These are phyloP conservation scores for Plutella xylostella DNA, from an alignment of 2,888 invertebrate species.

Conservation along the genomic window DNA sequence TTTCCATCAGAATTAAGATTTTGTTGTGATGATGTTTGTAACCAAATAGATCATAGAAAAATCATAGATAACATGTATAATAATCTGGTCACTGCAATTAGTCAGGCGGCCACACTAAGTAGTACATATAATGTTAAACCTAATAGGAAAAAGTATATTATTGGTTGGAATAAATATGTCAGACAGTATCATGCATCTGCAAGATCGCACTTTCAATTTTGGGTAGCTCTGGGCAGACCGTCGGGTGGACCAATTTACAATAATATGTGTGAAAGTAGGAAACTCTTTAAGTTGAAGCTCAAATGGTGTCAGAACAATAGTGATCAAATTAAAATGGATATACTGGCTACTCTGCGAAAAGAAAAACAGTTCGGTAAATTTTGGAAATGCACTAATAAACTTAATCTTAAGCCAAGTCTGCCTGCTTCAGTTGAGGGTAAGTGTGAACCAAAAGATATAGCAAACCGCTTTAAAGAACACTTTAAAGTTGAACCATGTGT, in stretches of 20 bases:
- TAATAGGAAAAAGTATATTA: background rate
- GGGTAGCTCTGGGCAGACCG: background rate
- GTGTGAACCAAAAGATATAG: slow-evolving; percentile 5
- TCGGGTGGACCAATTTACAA: background rate
- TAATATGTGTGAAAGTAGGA: background rate
- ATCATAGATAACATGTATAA: background rate
- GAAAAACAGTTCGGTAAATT: too few relatives aligned
- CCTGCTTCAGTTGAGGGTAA: slow-evolving; percentile 7
- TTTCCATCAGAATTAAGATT: background rate
- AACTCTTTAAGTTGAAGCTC: background rate
- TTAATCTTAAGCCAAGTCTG: background rate
- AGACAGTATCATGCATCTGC: background rate
- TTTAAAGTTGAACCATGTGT: slow-evolving; percentile 1
- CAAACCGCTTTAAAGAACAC: background rate
- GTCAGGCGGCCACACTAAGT: background rate
- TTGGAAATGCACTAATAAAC: too few relatives aligned
- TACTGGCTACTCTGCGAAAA: too few relatives aligned
- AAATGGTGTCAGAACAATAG: slow-evolving; percentile 15
- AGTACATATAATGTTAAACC: background rate
- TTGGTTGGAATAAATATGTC: background rate
- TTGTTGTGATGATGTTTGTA: background rate
- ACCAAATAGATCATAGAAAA: background rate
- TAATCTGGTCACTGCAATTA: background rate
- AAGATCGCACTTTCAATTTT: background rate
- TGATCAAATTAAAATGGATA: slow-evolving; percentile 4